phyloP scores from a whole-genome alignment of 2,888 invertebrate species.

The Drosophila mayaguana region DNA sequence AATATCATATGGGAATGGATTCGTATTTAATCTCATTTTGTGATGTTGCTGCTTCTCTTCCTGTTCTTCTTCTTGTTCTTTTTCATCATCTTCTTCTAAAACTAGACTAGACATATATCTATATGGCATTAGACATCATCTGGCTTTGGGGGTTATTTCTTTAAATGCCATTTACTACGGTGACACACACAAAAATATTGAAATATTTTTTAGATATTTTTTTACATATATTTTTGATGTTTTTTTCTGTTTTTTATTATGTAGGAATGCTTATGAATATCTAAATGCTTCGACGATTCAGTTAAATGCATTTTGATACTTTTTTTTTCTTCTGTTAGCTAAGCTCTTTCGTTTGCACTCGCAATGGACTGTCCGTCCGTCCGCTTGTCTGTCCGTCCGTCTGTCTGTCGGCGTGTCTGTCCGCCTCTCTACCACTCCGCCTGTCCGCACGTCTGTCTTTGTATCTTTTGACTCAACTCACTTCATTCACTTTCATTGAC shows the following conservation, averaged over 20 bases:
- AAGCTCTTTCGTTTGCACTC: conserved; percentile 26
- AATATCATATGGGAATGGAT: conserved; percentile 45
- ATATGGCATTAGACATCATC: conserved; percentile 5
- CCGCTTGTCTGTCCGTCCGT: background rate
- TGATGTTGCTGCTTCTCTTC: background rate
- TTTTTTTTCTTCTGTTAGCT: conserved; percentile 7
- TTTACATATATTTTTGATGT: background rate
- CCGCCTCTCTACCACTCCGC: too few relatives aligned
- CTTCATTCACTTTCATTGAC: too few relatives aligned
- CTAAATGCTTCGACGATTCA: conserved; percentile 19
- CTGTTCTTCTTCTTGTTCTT: background rate
- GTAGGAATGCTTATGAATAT: conserved; percentile 11
- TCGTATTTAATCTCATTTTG: conserved; percentile 7
- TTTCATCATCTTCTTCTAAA: conserved; percentile 25
- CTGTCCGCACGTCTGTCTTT: too few relatives aligned
- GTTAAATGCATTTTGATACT: conserved; percentile 31
- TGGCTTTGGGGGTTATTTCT: background rate
- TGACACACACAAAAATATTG: conserved; percentile 15
- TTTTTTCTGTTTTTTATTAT: background rate
- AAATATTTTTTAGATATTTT: background rate
- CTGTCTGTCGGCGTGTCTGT: background rate
- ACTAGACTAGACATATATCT: conserved; percentile 34
- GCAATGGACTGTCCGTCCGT: background rate
- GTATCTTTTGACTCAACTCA: too few relatives aligned
- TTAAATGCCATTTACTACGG: conserved; percentile 5